phyloP scores from a whole-genome alignment of 2,888 invertebrate species.

The Dendrolimus pini region DNA sequence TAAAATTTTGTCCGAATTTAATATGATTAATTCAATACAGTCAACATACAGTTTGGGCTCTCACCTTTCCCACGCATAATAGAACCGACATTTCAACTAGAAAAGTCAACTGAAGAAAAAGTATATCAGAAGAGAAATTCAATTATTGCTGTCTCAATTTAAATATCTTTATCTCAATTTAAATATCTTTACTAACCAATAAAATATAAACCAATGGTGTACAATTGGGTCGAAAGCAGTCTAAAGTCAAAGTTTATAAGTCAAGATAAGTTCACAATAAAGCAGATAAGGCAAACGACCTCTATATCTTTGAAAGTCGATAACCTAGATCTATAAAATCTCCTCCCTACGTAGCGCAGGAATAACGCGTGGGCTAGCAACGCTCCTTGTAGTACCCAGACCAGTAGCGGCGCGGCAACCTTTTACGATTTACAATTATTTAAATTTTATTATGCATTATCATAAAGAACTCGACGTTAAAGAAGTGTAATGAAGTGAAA shows the following conservation, averaged over 20 bases:
- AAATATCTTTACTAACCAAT: background rate
- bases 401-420: constrained; percentile 40
- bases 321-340: constrained; percentile 20
- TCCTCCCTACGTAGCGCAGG: constrained; percentile 16
- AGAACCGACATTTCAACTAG: too few relatives aligned
- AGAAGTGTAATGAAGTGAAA: too few relatives aligned
- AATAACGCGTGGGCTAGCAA: constrained; percentile 37
- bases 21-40: too few relatives aligned
- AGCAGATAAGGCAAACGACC: constrained; percentile 2
- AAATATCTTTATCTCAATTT: too few relatives aligned
- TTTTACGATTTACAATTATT: constrained; percentile 22
- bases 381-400: constrained; percentile 40
- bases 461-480: too few relatives aligned
- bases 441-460: background rate
- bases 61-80: too few relatives aligned
- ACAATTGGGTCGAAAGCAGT: background rate
- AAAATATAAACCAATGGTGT: background rate
- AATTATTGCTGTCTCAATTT: too few relatives aligned
- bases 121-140: too few relatives aligned
- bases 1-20: too few relatives aligned
- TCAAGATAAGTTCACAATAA: background rate
- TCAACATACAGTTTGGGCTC: too few relatives aligned
- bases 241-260: background rate
- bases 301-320: constrained; percentile 10
- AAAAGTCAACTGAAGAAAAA: too few relatives aligned